Base-by-base conservation (phyloP, 1,140 invertebrate species). In the Leguminivora glycinivorella region DNA sequence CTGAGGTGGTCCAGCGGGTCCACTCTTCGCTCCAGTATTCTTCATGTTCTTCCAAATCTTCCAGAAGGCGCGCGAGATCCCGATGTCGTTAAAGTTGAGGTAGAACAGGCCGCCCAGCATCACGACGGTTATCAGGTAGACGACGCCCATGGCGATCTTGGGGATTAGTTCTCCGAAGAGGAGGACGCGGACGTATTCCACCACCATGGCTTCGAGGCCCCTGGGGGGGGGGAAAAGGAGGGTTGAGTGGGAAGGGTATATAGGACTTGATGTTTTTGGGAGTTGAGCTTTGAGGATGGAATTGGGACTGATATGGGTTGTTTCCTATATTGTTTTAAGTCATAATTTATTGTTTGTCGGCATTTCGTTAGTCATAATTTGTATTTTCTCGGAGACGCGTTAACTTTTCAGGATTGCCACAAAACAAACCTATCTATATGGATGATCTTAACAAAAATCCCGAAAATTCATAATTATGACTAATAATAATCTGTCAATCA, bases 81-180 rank as follows among this genome's bases (percentile, higher is more conserved):
- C 98, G 73, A 97, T 95, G 88, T 98, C 97, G 83, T 96, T 96
- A 87, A 96, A 96, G 79, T 96, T 97, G 70, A 97, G 95, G 83
- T 97, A 96, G 74, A 97, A 93, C 4, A 99, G 92, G 26, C 97
- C 96, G 70, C 96, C 97, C 34, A 99, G 92, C 3, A 95, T 95
- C 0, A 95, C 73, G 6, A 94, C 94, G 4, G 96, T 96, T 0
- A 98, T 26, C 0, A 93, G 72, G 82, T 97, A 95, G 2, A 98
- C 93, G 0, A 93, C 69, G 4, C 86, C 89, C 70, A 97, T 90
- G 1, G 94, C 93, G n/a, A 96, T 70, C 92, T 97, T 97, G 14
- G 97, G 94, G 68, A 97, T 72, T 31, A 95, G 73, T 58, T 93
- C 83, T 47, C 97, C 96, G 83, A 98, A 94, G 1, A 98, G 80